These are phyloP conservation scores for Trichomycterus rosablanca DNA, from an alignment of 2,113 vertebrate genomes.

Conservation along the genomic window DNA sequence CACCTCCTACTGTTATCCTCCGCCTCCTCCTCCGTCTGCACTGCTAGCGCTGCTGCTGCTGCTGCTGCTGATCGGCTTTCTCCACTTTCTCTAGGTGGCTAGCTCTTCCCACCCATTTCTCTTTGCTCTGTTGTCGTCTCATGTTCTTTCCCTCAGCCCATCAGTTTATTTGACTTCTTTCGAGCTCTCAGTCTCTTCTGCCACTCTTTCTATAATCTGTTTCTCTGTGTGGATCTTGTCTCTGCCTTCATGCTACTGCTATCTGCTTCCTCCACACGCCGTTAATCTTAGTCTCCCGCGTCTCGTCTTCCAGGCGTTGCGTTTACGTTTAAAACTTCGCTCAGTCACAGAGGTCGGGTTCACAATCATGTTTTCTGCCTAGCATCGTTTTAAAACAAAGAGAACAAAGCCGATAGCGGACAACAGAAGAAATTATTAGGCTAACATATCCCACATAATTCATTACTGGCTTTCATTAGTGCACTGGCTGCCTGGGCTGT, in stretches of 20 bases:
- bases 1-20: constrained; percentile 61
- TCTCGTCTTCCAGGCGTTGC: constrained; percentile 18
- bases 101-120: constrained; percentile 11
- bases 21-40: constrained; percentile 25
- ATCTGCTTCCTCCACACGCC: constrained; percentile 21
- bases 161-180: constrained; percentile 37
- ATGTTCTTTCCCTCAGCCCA: constrained; percentile 47
- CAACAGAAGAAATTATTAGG: constrained; percentile 23
- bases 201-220: constrained; percentile 42
- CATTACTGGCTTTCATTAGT: constrained; percentile 41
- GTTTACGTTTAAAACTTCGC: constrained; percentile 21
- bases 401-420: constrained; percentile 1
- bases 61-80: too few species aligned
- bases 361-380: constrained; percentile 13
- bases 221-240: constrained; percentile 37
- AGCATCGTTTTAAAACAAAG: constrained; percentile 16
- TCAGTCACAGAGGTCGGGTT: constrained; percentile 7
- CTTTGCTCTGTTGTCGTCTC: constrained; percentile 53
- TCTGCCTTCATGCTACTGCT: constrained; percentile 29
- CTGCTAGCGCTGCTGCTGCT: constrained; percentile 18
- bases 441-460: constrained; percentile 21
- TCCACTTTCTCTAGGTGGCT: too few species aligned
- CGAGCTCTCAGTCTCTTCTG: neutral
- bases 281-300: constrained; percentile 31
- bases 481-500: constrained; percentile 24